phyloP scores from a whole-genome alignment of 2,888 invertebrate species.

The Cataglyphis altisquamis region DNA sequence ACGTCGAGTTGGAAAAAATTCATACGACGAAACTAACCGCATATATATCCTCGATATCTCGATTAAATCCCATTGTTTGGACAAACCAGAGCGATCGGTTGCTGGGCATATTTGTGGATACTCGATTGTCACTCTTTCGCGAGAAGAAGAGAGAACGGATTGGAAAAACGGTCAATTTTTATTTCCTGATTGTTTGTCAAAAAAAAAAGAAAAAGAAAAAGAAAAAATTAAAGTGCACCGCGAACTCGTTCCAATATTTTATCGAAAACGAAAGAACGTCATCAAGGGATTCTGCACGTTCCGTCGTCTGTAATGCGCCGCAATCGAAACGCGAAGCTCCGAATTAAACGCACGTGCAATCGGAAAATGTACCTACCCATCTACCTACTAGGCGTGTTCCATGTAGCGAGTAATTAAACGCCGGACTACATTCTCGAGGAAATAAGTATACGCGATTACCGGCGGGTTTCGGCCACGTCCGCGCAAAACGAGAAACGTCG shows the following conservation, averaged over 20 bases:
- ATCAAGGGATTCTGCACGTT: slow-evolving; percentile 41
- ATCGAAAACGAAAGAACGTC: slow-evolving; percentile 34
- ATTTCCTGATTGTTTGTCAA: slow-evolving; percentile 42
- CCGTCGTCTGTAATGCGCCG: slow-evolving; percentile 27
- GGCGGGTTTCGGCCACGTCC: slow-evolving; percentile 15
- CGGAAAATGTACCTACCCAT: slow-evolving; percentile 33
- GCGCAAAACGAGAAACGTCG: slow-evolving; percentile 45
- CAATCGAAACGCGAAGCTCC: slow-evolving; percentile 27
- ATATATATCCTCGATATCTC: slow-evolving; percentile 21
- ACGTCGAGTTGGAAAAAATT: slow-evolving; percentile 1
- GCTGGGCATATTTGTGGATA: slow-evolving; percentile 18
- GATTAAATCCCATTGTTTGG: slow-evolving; percentile 36
- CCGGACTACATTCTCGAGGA: slow-evolving; percentile 54
- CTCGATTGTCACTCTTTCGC: slow-evolving; percentile 19
- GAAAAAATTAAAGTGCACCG: background rate
- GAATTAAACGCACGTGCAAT: slow-evolving; percentile 48
- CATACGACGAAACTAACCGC: slow-evolving; percentile 17
- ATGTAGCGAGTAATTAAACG: slow-evolving; percentile 51
- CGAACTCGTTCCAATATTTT: slow-evolving; percentile 47
- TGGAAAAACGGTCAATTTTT: slow-evolving; percentile 52
- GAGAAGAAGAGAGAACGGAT: slow-evolving; percentile 25
- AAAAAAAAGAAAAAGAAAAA: slow-evolving; percentile 18
- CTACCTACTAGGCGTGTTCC: slow-evolving; percentile 8
- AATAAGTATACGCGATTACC: slow-evolving; percentile 57
- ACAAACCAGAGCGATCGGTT: slow-evolving; percentile 37